phyloP scores from a whole-genome alignment of 2,797 vertebrate genomes.

The Florisuga fusca region DNA sequence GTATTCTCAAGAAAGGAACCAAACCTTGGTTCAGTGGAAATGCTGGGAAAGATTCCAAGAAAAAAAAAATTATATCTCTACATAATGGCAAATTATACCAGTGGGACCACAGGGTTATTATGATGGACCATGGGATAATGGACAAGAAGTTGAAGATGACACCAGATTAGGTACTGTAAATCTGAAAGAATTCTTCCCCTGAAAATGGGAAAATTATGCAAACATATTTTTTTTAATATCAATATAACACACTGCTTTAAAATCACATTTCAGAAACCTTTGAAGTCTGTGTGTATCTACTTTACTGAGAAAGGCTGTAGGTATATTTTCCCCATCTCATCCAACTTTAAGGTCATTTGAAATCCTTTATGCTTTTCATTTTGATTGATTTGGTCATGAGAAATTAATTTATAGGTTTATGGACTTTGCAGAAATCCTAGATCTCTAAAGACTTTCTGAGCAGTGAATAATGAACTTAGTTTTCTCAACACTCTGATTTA shows the following conservation, averaged over 20 bases:
- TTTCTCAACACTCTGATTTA: slow-evolving; percentile 15
- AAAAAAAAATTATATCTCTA: neutral
- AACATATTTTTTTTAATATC: neutral
- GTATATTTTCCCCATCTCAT: slow-evolving; percentile 17
- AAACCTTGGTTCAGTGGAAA: neutral
- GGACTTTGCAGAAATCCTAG: slow-evolving; percentile 40
- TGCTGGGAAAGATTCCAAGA: neutral
- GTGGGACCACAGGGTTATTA: neutral
- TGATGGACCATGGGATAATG: neutral
- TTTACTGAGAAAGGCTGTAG: neutral
- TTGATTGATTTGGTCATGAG: slow-evolving; percentile 55
- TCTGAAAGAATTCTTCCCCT: neutral
- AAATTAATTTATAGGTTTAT: slow-evolving; percentile 61
- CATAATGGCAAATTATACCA: neutral
- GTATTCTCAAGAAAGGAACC: neutral
- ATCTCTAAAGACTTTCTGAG: slow-evolving; percentile 37
- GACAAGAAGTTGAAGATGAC: neutral
- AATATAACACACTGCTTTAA: neutral
- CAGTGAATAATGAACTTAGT: slow-evolving; percentile 61
- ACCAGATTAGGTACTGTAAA: neutral
- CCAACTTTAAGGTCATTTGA: slow-evolving; percentile 38
- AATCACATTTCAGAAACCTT: neutral
- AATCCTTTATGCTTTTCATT: slow-evolving; percentile 41
- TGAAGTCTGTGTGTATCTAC: neutral
- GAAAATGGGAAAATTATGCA: neutral